Evolutionary conservation across 2,888 invertebrate species (phyloP).

Genomic region (Drosophila anomelani): DNA sequence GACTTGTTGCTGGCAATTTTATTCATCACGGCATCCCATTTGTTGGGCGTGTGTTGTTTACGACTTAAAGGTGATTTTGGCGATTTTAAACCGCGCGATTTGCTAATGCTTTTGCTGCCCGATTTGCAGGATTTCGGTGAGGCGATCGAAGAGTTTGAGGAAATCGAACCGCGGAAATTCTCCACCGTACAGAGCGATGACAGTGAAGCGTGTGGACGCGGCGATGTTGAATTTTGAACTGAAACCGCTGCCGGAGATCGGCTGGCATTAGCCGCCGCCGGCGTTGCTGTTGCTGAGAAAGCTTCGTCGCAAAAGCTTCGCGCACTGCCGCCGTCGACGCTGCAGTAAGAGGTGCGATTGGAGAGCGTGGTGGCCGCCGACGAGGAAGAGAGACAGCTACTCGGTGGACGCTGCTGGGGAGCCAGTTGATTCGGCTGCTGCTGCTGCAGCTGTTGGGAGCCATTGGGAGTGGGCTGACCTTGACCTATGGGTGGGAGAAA

Average conservation of each 20-base stretch:
- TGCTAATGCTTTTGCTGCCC: constrained; percentile 29
- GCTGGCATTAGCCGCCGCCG: constrained; percentile 31
- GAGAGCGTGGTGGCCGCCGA: constrained; percentile 81
- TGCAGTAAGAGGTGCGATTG: constrained; percentile 83
- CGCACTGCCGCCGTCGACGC: constrained; percentile 79
- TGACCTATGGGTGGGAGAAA: constrained; percentile 22
- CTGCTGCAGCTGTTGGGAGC: constrained; percentile 33
- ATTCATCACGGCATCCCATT: constrained; percentile 94
- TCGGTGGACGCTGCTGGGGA: constrained; percentile 80
- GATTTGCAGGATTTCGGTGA: constrained; percentile 61
- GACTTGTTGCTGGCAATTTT: constrained; percentile 90
- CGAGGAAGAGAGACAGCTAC: constrained; percentile 64
- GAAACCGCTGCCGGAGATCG: constrained; percentile 52
- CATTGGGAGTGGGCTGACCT: constrained; percentile 46
- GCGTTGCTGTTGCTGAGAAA: constrained; percentile 52
- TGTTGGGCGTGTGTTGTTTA: constrained; percentile 83
- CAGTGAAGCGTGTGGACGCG: constrained; percentile 81
- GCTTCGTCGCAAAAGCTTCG: constrained; percentile 83
- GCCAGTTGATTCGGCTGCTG: constrained; percentile 76
- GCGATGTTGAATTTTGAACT: constrained; percentile 81
- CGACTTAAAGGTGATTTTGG: constrained; percentile 51
- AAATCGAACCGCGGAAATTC: constrained; percentile 44
- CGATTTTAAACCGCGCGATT: constrained; percentile 24
- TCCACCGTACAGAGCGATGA: constrained; percentile 76
- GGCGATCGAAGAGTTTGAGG: constrained; percentile 58